Evolutionary conservation across 2,113 vertebrate species (phyloP), one percentile per base, ranked within the genome.

Genomic region (Psettodes erumei): DNA sequence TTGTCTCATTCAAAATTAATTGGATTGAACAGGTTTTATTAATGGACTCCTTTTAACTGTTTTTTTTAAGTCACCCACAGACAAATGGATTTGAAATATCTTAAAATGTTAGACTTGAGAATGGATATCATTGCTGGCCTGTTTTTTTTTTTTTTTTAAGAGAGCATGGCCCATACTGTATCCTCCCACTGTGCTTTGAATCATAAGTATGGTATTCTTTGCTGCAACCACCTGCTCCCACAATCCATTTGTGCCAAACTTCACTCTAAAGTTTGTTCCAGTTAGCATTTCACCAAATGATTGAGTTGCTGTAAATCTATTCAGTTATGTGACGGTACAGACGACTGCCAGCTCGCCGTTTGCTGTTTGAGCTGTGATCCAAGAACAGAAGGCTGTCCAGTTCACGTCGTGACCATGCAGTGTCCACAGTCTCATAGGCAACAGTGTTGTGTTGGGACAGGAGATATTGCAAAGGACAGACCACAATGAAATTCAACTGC

Each of bases 241-340:
- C 37, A 64, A 37, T 74, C 38, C 9, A 71, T 60, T 56, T 61
- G 51, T 55, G 33, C 38, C 8, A 25, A 21, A 16, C 0, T 47
- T 53, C 6, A 62, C 21, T 69, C 21, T 25, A 28, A 68, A 48
- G 37, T 18, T n/a, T 30, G 42, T 30, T 55, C 45, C 53, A 56
- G 16, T 70, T 54, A 28, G 11, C 9, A 19, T 75, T 67, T 72
- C 28, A 53, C 8, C 5, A 42, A 37, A 63, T 47, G 1, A 63
- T 40, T 67, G 12, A 10, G 35, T 61, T 62, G 6, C 9, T 27
- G 8, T 59, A 38, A 62, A 55, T 35, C n/a, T 0, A 55, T 33
- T 76, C 9, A 1, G 11, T 61, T 42, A 65, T 23, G 43, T 5
- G n/a, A 35, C 23, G 30, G n/a, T 19, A 27, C 38, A 78, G 15